These are phyloP conservation scores for Mormyrops boulengeri DNA, from an alignment of 2,797 vertebrate genomes.

Conservation along the genomic window DNA sequence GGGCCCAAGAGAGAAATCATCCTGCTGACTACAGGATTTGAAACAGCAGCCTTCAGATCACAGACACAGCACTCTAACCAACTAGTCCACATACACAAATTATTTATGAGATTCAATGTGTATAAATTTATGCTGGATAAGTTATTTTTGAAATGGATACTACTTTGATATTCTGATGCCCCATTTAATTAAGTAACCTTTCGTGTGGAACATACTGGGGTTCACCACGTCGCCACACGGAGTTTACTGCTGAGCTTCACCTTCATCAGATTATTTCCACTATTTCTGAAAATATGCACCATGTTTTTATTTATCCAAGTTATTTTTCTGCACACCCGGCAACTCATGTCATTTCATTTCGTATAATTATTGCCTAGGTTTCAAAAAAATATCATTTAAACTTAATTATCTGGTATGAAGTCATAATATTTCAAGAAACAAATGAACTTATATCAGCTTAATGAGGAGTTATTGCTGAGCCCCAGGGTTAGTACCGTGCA, in stretches of 20 bases:
- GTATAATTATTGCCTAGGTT: slow-evolving; percentile 8
- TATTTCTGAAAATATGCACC: neutral
- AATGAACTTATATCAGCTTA: neutral
- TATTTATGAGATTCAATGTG: neutral
- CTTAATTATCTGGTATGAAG: neutral
- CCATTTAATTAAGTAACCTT: neutral
- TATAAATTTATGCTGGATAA: neutral
- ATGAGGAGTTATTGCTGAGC: neutral
- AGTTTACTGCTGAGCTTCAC: slow-evolving; percentile 26
- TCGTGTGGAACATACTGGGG: too few relatives aligned
- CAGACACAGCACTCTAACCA: neutral
- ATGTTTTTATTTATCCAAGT: neutral
- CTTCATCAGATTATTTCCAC: slow-evolving; percentile 24
- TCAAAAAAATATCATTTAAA: neutral
- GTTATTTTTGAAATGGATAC: neutral
- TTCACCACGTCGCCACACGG: slow-evolving; percentile 55
- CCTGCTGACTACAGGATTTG: neutral
- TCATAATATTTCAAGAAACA: neutral
- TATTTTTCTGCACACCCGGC: slow-evolving; percentile 20
- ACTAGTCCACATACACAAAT: neutral
- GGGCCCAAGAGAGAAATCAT: neutral
- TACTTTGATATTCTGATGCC: neutral
- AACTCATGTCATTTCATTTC: slow-evolving; percentile 26
- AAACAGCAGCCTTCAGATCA: neutral
- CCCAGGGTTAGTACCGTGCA: neutral